Percentiles rank a stretch among this genome's conserved stretches.
These are phyloP conservation scores for Zhengitettix transpicula DNA, from an alignment of 2,888 invertebrate species.

Conservation along the genomic window DNA sequence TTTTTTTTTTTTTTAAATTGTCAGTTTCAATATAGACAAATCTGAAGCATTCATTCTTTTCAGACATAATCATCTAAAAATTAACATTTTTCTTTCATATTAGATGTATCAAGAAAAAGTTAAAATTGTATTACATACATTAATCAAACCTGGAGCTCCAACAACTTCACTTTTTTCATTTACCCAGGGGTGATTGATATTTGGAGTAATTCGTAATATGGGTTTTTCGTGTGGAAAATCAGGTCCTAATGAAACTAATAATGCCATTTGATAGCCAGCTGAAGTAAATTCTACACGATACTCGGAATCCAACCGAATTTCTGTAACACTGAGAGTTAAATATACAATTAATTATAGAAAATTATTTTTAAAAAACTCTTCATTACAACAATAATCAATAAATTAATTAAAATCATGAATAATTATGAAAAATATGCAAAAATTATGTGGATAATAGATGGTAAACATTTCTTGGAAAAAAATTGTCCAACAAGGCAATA, in stretches of 20 bases:
- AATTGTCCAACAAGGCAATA: too few species aligned
- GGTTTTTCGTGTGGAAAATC: constrained; percentile 67
- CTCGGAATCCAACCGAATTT: constrained; percentile 51
- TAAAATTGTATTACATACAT: constrained; percentile 31
- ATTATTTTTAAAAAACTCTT: not conserved
- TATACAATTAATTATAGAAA: not conserved
- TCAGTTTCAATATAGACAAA: too few species aligned
- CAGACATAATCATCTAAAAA: too few species aligned
- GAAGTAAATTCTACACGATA: constrained; percentile 54
- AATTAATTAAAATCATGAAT: not conserved
- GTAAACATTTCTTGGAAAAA: too few species aligned
- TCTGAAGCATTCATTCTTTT: too few species aligned
- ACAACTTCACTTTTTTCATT: constrained; percentile 46
- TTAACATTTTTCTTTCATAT: too few species aligned
- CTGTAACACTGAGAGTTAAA: constrained; percentile 39
- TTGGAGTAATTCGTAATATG: constrained; percentile 45
- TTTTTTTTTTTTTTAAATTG: too few species aligned
- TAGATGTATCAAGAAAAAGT: too few species aligned
- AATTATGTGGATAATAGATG: too few species aligned
- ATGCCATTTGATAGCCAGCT: constrained; percentile 43
- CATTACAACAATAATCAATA: not conserved
- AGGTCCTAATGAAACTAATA: constrained; percentile 45
- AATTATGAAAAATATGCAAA: too few species aligned
- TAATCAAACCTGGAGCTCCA: constrained; percentile 57
- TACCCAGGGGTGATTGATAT: constrained; percentile 55